Evolutionary conservation across 2,888 invertebrate species (phyloP).

Genomic region (Hesperia comma): DNA sequence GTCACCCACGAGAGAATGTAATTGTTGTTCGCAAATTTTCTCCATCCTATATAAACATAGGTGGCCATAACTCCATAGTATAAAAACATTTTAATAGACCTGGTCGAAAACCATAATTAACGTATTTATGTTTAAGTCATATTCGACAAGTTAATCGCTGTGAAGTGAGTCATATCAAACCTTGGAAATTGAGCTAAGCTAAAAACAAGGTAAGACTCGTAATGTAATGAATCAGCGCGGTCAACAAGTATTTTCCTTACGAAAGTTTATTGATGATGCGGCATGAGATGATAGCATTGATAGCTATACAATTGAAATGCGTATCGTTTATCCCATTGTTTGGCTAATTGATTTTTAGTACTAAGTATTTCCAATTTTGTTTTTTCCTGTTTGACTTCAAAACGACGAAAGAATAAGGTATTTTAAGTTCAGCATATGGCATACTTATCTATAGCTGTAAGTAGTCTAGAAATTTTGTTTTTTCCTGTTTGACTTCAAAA

Average conservation of each 20-base stretch:
- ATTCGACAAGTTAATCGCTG: not conserved
- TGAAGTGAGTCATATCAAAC: not conserved
- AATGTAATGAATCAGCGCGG: not conserved
- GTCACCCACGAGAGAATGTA: slow-evolving; percentile 30
- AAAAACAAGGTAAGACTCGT: slow-evolving; percentile 4
- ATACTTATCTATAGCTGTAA: too few relatives aligned
- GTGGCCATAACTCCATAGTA: slow-evolving; percentile 2
- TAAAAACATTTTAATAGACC: not conserved
- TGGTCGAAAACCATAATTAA: slow-evolving; percentile 4
- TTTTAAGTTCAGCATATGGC: too few relatives aligned
- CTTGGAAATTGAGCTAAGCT: not conserved
- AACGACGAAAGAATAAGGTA: too few relatives aligned
- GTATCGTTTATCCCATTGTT: too few relatives aligned
- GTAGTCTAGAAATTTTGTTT: too few relatives aligned
- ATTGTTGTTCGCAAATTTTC: slow-evolving; percentile 17
- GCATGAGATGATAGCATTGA: not conserved
- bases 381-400: too few relatives aligned
- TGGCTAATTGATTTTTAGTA: too few relatives aligned
- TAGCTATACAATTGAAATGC: too few relatives aligned
- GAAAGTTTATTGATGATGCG: slow-evolving; percentile 2
- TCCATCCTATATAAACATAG: slow-evolving; percentile 4
- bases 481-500: too few relatives aligned
- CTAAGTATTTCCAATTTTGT: too few relatives aligned
- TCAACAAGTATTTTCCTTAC: not conserved
- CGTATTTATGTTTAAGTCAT: not conserved